Base-by-base conservation (phyloP, 2,113 vertebrate species). In the Butorides virescens region DNA sequence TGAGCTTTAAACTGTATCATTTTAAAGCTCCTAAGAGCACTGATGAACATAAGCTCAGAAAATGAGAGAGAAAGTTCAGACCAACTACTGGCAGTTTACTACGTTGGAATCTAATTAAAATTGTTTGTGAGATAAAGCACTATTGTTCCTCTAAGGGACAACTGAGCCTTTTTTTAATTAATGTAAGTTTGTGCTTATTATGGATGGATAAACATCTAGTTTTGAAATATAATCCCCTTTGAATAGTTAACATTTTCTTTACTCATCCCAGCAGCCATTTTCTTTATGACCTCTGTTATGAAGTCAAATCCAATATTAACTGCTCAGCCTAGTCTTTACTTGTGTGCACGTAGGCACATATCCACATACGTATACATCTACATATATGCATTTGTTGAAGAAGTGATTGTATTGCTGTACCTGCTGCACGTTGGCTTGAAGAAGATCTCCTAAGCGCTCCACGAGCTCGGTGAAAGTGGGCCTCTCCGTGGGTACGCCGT, bases 341-440 rank as follows among this genome's bases (percentile, higher is more conserved):
- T 75, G 26, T 34, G 53, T 7, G 3, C 47, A 5, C 0, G 8
- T 7, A 13, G 4, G 1, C 8, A 3, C 29, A 1, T 19, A 13
- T 6, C 46, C 50, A 26, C 27, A 11, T 7, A 5, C 6, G 44
- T 46, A 46, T 46, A 46, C 44, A 46, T 46, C 46, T 46, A 46
- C 16, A 46, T 13, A 7, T 46, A 46, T 15, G 42, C n/a, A 4
- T 26, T 47, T 20, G 42, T 16, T 21, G 65, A 17, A 30, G 34
- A 8, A 4, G 17, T 11, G 17, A 2, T 70, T 44, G 37, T 4
- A 3, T 39, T 71, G 58, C 82, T 78, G 49, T 97, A 99, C 99
- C 99, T 99, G 99, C 96, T 99, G 99, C n/a, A 99, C 99, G 6
- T 98, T 99, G 77, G 99, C 99, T 97, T 99, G 99, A 5, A 99